These are phyloP conservation scores for Dendrocopos noguchii DNA, from an alignment of 2,113 vertebrate genomes.

Conservation along the genomic window DNA sequence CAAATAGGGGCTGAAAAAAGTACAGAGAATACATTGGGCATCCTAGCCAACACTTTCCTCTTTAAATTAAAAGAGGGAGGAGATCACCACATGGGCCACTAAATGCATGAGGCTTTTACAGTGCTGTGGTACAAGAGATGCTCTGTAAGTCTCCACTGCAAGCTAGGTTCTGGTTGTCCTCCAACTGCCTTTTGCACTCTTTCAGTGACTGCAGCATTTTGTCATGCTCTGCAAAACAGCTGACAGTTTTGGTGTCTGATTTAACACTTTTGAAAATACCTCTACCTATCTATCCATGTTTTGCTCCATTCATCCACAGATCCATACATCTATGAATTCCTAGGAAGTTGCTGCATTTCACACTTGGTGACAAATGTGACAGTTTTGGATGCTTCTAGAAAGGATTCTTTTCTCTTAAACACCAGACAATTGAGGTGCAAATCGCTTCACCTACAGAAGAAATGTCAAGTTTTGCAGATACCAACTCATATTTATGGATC, in stretches of 20 bases:
- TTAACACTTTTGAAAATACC: not conserved
- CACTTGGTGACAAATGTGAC: not conserved
- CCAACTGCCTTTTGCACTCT: not conserved
- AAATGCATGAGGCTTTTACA: not conserved
- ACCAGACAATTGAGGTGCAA: not conserved
- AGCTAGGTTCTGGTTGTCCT: not conserved
- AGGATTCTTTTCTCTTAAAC: not conserved
- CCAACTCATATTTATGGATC: not conserved
- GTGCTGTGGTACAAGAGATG: not conserved
- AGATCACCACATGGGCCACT: not conserved
- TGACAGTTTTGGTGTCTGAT: not conserved
- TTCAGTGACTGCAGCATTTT: not conserved
- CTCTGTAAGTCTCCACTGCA: not conserved
- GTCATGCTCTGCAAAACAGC: not conserved
- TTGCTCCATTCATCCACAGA: not conserved
- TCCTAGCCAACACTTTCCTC: not conserved
- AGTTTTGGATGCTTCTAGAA: not conserved
- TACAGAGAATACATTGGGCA: not conserved
- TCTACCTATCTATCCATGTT: not conserved
- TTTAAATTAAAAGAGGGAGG: not conserved
- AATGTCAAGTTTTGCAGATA: not conserved
- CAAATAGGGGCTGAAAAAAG: not conserved
- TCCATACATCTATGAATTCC: not conserved
- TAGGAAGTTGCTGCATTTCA: not conserved
- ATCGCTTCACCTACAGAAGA: not conserved